Conservation (phyloP, 92 coral and sea anemone species). For the Desmophyllum pertusum region DNA sequence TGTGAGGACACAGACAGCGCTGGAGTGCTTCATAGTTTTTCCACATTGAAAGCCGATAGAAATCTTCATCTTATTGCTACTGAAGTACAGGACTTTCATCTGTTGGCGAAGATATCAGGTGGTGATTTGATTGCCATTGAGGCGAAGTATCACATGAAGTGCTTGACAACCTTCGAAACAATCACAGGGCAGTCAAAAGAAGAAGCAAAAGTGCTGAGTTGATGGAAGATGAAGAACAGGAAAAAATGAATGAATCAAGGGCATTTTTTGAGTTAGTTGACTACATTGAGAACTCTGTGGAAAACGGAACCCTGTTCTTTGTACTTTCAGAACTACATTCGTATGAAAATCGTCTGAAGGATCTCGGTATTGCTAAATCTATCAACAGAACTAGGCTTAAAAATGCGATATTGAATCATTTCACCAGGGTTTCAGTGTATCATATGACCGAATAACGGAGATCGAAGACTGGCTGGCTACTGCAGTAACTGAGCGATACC, state of each 20-base stretch:
- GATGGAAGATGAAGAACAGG: too few relatives aligned
- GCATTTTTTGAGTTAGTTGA: too few relatives aligned
- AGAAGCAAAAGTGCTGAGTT: too few relatives aligned
- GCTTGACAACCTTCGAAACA: too few relatives aligned
- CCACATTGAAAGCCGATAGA: constrained; percentile 29
- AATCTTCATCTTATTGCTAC: constrained; percentile 32
- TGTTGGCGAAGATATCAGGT: constrained; percentile 14
- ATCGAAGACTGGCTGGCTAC: constrained; percentile 52
- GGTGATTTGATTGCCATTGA: too few relatives aligned
- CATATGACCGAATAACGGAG: constrained; percentile 56
- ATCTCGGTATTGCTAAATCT: constrained; percentile 39
- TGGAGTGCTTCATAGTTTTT: constrained; percentile 35
- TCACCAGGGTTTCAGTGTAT: constrained; percentile 46
- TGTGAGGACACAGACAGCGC: background rate
- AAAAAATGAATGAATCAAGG: too few relatives aligned
- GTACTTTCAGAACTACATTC: constrained; percentile 33
- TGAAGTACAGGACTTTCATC: constrained; percentile 15
- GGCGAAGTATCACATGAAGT: too few relatives aligned
- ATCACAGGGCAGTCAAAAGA: too few relatives aligned
- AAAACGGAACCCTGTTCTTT: constrained; percentile 23
- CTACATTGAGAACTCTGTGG: constrained; percentile 25
- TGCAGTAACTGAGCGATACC: constrained; percentile 33
- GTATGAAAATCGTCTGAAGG: constrained; percentile 32
- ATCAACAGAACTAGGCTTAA: constrained; percentile 51
- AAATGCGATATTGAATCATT: constrained; percentile 4